Conservation (phyloP, 2,888 invertebrate genomes). For the Hemicrepidius hirtus region DNA sequence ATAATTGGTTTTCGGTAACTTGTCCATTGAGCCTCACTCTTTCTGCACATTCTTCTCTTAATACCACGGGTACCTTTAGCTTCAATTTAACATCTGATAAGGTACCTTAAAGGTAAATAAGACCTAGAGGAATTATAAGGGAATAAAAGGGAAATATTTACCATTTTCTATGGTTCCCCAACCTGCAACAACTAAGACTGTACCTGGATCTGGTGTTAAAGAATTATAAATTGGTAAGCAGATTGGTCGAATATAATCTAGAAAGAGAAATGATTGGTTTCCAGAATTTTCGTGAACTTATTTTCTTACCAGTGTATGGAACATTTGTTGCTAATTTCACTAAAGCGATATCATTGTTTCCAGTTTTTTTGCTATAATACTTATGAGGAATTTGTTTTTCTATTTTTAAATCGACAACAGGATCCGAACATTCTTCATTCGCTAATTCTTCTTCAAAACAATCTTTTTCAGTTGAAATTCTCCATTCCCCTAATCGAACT, state of each 20-base stretch:
- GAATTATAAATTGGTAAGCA: constrained; percentile 35
- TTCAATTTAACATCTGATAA: constrained; percentile 52
- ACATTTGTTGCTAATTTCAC: constrained; percentile 72
- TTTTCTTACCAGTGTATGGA: constrained; percentile 70
- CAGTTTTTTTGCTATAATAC: constrained; percentile 60
- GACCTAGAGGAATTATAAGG: neutral
- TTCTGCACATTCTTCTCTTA: constrained; percentile 1
- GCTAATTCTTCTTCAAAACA: constrained; percentile 64
- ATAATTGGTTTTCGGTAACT: constrained; percentile 72
- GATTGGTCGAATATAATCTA: constrained; percentile 47
- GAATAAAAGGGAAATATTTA: neutral
- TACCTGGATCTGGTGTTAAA: neutral
- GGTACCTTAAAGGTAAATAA: constrained; percentile 26
- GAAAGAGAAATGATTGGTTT: neutral
- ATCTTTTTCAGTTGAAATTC: constrained; percentile 69
- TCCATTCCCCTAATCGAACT: constrained; percentile 73
- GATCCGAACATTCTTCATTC: constrained; percentile 67
- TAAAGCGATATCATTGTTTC: constrained; percentile 70
- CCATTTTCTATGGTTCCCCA: constrained; percentile 45
- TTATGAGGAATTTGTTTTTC: constrained; percentile 68
- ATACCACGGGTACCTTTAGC: constrained; percentile 73
- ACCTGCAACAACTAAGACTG: constrained; percentile 26
- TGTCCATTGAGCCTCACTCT: neutral
- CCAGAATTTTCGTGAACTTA: no score
- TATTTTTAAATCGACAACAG: constrained; percentile 66